phyloP scores from a whole-genome alignment of 2,113 vertebrate species.

The Rhinolophus sinicus region DNA sequence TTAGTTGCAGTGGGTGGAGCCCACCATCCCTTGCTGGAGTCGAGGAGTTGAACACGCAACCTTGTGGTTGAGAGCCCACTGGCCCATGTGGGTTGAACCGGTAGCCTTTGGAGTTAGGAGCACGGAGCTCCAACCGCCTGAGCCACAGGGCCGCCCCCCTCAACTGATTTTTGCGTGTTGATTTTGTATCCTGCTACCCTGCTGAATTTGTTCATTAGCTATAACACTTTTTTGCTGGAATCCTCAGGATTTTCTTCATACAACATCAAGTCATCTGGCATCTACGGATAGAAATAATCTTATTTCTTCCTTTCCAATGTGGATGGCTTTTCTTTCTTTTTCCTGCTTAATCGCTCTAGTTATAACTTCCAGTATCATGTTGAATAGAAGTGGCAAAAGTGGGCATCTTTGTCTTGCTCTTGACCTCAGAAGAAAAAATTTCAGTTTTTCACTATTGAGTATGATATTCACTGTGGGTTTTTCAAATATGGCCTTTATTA shows the following conservation, averaged over 20 bases:
- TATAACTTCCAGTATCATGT: background rate
- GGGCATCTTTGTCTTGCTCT: background rate
- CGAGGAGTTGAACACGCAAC: no score
- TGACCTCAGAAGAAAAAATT: background rate
- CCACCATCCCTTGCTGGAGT: no score
- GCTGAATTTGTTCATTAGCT: background rate
- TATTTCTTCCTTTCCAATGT: background rate
- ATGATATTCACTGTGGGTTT: background rate
- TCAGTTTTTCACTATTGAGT: background rate
- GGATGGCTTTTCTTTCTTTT: background rate
- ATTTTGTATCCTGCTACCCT: background rate
- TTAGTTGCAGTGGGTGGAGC: no score
- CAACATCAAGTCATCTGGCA: background rate
- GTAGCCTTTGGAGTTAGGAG: no score
- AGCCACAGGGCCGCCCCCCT: no score
- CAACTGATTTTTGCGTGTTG: background rate
- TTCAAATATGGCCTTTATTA: background rate
- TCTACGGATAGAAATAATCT: background rate
- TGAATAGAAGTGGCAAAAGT: background rate
- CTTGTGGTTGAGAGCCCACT: no score
- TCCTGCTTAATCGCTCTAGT: background rate
- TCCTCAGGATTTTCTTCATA: background rate
- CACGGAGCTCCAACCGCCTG: no score
- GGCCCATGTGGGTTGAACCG: no score
- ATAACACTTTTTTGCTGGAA: background rate